A percentile compares a stretch with the other conserved stretches of the same genome.
Evolutionary conservation across 2,113 vertebrate genomes (phyloP).

Genomic region (Vimba vimba): DNA sequence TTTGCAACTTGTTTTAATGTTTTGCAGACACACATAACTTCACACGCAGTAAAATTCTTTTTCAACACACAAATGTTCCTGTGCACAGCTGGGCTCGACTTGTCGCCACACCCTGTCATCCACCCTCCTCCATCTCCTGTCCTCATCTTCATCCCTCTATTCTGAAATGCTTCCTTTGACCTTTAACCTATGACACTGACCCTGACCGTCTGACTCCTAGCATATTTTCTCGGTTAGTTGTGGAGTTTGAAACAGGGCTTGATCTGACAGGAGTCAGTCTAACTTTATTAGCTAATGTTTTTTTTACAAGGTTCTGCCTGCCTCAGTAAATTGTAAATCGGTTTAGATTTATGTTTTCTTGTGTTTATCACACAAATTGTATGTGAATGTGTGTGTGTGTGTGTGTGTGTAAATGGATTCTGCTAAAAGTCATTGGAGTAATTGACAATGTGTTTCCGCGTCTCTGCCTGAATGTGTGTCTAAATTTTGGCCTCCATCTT

Average conservation of each 20-base stretch:
- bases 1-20: constrained; percentile 9
- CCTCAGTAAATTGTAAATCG: neutral
- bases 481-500: constrained; percentile 39
- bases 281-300: constrained; percentile 20
- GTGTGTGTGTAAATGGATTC: neutral
- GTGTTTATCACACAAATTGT: constrained; percentile 33
- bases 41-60: constrained; percentile 19
- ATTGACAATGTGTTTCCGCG: constrained; percentile 18
- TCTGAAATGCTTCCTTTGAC: constrained; percentile 70
- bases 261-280: neutral
- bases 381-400: constrained; percentile 36
- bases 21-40: neutral
- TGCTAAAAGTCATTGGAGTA: neutral
- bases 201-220: constrained; percentile 51
- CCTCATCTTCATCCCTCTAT: constrained; percentile 49
- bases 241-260: neutral
- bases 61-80: constrained; percentile 53
- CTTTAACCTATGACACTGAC: constrained; percentile 67
- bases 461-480: constrained; percentile 12
- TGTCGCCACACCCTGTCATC: constrained; percentile 64
- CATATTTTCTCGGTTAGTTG: constrained; percentile 37
- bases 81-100: constrained; percentile 67
- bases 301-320: neutral
- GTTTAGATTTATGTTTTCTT: neutral
- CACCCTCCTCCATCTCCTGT: too few species aligned